A percentile compares a stretch with the other conserved stretches of the same genome.
Conservation (phyloP, 2,888 invertebrate genomes). For the Allacma fusca region DNA sequence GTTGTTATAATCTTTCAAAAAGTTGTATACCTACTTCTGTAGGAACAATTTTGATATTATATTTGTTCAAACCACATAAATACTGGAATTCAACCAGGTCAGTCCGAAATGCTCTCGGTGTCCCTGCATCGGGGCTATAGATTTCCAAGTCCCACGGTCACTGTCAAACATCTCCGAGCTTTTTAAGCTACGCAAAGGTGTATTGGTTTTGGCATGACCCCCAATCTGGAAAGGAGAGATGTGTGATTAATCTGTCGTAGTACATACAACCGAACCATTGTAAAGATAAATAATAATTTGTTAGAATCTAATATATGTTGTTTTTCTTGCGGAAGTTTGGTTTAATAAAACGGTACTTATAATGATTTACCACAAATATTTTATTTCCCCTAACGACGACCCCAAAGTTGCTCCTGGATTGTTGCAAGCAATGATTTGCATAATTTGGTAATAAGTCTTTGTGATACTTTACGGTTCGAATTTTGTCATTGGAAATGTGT, state of each 20-base stretch:
- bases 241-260: no score
- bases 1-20: not conserved
- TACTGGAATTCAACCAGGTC: not conserved
- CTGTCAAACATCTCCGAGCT: not conserved
- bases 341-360: not conserved
- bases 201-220: not conserved
- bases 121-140: not conserved
- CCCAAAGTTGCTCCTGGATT: not conserved
- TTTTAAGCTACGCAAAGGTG: not conserved
- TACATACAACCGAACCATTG: no score
- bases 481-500: not conserved
- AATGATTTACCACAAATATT: not conserved
- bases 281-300: not conserved
- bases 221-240: not conserved
- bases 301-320: not conserved
- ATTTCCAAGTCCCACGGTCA: not conserved
- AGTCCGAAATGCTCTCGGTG: not conserved
- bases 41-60: not conserved
- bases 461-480: not conserved
- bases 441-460: not conserved
- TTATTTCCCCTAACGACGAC: not conserved
- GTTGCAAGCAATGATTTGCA: not conserved
- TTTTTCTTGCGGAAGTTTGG: not conserved
- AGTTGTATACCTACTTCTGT: not conserved
- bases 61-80: constrained; percentile 5